A percentile compares a stretch with the other conserved stretches of the same genome.
phyloP scores from a whole-genome alignment of 30 jellyfish, hydroid and myxozoan genomes.

The Phacellophora camtschatica region DNA sequence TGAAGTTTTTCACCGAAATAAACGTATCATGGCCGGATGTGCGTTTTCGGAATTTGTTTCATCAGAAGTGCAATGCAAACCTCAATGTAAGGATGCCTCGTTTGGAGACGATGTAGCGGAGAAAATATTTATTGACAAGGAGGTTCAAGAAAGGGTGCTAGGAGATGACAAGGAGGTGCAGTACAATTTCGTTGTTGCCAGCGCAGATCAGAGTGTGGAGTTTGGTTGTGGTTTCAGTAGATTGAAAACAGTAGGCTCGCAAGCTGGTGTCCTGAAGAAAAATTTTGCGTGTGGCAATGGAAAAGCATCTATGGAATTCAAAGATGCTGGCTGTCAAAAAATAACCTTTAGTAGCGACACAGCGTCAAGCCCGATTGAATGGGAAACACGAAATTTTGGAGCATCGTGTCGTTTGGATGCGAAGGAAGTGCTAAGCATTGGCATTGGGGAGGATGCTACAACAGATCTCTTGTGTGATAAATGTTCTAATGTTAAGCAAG shows the following conservation, averaged over 20 bases:
- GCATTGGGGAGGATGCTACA: slow-evolving; percentile 70
- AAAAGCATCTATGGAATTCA: slow-evolving; percentile 17
- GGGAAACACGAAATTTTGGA: neutral
- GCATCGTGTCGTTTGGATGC: slow-evolving; percentile 16
- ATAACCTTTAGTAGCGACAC: neutral
- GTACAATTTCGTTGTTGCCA: neutral
- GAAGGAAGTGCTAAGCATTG: slow-evolving; percentile 48
- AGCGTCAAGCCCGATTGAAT: slow-evolving; percentile 30
- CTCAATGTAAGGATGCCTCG: slow-evolving; percentile 33
- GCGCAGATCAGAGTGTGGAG: slow-evolving; percentile 5
- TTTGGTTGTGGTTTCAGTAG: slow-evolving; percentile 34
- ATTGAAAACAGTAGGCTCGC: neutral
- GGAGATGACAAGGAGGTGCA: slow-evolving; percentile 10
- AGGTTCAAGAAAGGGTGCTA: slow-evolving; percentile 3
- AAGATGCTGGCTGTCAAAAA: slow-evolving; percentile 17
- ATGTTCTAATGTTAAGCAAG: slow-evolving; percentile 33
- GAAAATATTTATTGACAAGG: neutral
- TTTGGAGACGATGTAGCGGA: slow-evolving; percentile 72
- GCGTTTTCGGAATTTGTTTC: slow-evolving; percentile 28
- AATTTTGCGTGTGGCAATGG: slow-evolving; percentile 90
- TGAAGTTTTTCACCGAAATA: neutral
- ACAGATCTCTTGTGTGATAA: slow-evolving; percentile 67
- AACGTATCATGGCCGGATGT: slow-evolving; percentile 50
- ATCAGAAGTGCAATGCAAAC: slow-evolving; percentile 27
- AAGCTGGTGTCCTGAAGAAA: neutral